Conservation (phyloP, 2,797 vertebrate genomes). For the Peromyscus eremicus region DNA sequence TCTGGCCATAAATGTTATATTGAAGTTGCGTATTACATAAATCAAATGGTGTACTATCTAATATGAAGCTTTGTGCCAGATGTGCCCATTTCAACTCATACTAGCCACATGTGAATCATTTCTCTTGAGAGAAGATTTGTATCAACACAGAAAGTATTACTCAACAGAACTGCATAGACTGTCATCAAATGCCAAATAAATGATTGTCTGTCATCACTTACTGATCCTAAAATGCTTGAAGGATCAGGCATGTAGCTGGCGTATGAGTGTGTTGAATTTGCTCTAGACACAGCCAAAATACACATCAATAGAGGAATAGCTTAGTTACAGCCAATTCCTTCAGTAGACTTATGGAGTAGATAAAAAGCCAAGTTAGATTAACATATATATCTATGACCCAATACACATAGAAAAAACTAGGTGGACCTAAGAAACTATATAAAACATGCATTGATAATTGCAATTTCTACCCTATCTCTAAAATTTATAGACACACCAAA, state of each 20-base stretch:
- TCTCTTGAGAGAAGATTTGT: neutral
- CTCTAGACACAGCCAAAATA: neutral
- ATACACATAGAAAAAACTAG: neutral
- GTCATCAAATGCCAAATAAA: neutral
- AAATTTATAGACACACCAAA: constrained; percentile 21
- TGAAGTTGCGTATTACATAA: neutral
- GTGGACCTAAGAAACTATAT: neutral
- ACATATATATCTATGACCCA: neutral
- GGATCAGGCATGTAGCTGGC: neutral
- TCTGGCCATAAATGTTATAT: neutral
- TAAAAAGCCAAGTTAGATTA: neutral
- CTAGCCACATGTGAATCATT: too few species aligned
- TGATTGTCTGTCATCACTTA: neutral
- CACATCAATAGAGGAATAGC: neutral
- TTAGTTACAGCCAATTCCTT: neutral
- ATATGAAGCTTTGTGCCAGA: neutral
- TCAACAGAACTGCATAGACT: neutral
- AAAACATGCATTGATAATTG: neutral
- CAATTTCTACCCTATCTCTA: neutral
- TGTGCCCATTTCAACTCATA: neutral
- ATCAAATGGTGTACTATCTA: neutral
- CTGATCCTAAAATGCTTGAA: neutral
- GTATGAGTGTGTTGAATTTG: neutral
- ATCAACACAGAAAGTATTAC: neutral
- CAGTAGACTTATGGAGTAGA: neutral